Evolutionary conservation across 2,113 vertebrate genomes (phyloP).

Genomic region (Sula dactylatra): DNA sequence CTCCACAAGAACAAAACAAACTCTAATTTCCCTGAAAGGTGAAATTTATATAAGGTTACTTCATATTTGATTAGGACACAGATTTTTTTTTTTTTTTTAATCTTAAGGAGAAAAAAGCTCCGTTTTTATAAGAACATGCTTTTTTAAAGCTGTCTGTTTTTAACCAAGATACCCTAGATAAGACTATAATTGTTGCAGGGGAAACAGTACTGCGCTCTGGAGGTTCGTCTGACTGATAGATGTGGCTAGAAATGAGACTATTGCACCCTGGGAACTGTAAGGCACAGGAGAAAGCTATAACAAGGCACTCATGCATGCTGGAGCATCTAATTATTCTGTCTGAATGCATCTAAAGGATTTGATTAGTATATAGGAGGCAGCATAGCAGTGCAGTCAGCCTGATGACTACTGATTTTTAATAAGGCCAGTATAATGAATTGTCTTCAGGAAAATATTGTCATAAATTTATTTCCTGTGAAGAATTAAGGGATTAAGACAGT

Average conservation of each 20-base stretch:
- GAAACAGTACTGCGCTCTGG: neutral
- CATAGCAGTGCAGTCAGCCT: neutral
- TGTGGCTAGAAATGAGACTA: neutral
- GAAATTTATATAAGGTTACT: neutral
- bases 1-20: neutral
- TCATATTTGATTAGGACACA: neutral
- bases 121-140: neutral
- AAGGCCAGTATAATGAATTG: neutral
- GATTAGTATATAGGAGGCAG: neutral
- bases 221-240: no score
- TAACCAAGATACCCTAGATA: neutral
- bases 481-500: neutral
- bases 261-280: neutral
- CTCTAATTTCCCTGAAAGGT: neutral
- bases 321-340: constrained; percentile 1
- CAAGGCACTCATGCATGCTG: neutral
- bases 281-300: neutral
- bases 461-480: neutral
- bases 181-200: neutral
- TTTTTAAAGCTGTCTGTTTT: neutral
- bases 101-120: neutral
- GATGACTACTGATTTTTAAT: constrained; percentile 40
- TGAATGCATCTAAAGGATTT: constrained; percentile 15
- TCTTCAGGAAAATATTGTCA: neutral
- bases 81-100: neutral